Percentiles rank a stretch among this genome's conserved stretches.
phyloP scores from a whole-genome alignment of 2,113 vertebrate species.

The Okapia johnstoni region DNA sequence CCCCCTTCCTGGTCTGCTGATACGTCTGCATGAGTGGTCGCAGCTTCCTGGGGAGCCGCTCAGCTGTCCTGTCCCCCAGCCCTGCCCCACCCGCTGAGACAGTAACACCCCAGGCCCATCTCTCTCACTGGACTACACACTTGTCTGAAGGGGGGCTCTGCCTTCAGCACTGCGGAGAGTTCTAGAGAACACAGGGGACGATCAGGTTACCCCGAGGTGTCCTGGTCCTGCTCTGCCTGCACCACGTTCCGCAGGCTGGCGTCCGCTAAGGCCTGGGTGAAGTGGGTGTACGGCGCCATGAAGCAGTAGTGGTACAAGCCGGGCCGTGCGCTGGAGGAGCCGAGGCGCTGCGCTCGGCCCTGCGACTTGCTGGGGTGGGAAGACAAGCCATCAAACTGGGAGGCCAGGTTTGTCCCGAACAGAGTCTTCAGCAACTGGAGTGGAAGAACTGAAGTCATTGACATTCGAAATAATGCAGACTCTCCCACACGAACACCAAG shows the following conservation, averaged over 20 bases:
- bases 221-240: conserved; percentile 93
- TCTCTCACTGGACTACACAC: background rate
- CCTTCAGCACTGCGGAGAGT: background rate
- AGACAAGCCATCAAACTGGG: conserved; percentile 90
- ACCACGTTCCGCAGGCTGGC: conserved; percentile 97
- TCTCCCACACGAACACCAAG: background rate
- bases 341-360: conserved; percentile 92
- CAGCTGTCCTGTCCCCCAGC: background rate
- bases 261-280: conserved; percentile 97
- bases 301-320: conserved; percentile 99
- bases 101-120: rapidly evolving
- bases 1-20: background rate
- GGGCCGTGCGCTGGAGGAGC: conserved; percentile 91
- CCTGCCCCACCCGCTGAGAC: background rate
- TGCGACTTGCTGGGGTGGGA: conserved; percentile 91
- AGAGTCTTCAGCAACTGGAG: conserved; percentile 93
- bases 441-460: background rate
- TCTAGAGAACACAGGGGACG: background rate
- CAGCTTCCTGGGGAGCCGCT: background rate
- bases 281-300: conserved; percentile 98
- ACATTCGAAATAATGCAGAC: rapidly evolving
- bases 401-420: conserved; percentile 97
- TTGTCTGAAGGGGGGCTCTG: background rate
- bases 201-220: conserved; percentile 88
- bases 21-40: rapidly evolving